Evolutionary conservation across 1,140 invertebrate species (phyloP).

Genomic region (Drosophila carrolli): DNA sequence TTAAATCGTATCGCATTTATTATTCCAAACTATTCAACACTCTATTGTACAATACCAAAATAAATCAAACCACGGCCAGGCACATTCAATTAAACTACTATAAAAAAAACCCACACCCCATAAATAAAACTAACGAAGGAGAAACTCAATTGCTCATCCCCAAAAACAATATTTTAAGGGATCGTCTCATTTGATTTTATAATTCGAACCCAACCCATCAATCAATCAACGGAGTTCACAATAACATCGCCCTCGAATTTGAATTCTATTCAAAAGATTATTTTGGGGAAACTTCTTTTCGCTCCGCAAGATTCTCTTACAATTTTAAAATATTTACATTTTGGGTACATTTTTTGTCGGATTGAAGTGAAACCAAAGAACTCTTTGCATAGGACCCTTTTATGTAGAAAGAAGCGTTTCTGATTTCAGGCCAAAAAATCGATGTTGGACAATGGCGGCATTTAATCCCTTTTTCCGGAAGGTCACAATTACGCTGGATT

Average conservation of each 20-base stretch:
- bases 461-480: conserved; percentile 77
- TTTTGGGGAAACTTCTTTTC: conserved; percentile 12
- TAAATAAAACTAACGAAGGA: conserved; percentile 13
- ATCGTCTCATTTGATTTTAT: conserved; percentile 41
- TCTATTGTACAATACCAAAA: background rate
- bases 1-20: background rate
- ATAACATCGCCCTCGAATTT: conserved; percentile 23
- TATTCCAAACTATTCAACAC: background rate
- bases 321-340: conserved; percentile 35
- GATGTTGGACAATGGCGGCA: conserved; percentile 33
- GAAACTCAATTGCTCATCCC: conserved; percentile 25
- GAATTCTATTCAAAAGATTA: conserved; percentile 32
- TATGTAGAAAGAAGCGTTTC: conserved; percentile 28
- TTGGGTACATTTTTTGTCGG: conserved; percentile 28
- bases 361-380: conserved; percentile 30
- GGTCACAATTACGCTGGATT: conserved; percentile 71
- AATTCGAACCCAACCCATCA: conserved; percentile 31
- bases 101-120: conserved; percentile 13
- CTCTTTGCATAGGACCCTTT: conserved; percentile 38
- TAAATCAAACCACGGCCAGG: conserved; percentile 6
- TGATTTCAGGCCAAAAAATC: conserved; percentile 43
- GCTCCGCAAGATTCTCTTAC: conserved; percentile 6
- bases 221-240: conserved; percentile 33
- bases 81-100: conserved; percentile 3
- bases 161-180: conserved; percentile 13